Base-by-base conservation (phyloP, 2,888 invertebrate genomes). In the Drosophila histrio region DNA sequence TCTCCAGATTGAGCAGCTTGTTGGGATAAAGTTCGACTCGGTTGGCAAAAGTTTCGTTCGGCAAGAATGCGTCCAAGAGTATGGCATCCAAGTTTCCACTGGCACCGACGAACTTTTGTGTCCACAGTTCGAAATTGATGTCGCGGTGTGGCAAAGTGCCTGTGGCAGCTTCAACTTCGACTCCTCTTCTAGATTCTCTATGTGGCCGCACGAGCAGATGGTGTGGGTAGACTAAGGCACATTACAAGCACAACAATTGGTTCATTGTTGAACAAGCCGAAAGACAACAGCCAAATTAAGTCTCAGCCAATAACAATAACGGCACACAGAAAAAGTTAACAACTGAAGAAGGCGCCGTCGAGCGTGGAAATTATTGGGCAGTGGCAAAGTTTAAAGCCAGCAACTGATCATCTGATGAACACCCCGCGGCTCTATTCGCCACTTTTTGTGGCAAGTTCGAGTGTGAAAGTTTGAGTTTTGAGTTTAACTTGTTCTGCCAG, bases 31-130 rank as follows among this genome's bases (percentile, higher is more conserved):
- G 91, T 90, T 91, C 85, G 73, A 73, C 82, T 52, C 47, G 72
- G 39, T 58, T 61, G 65, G 79, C 78, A 81, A 91, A 91, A 85
- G 79, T 89, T 84, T 80, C 79, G 83, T 89, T 90, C 63, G 85
- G 82, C 72, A 80, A 84, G 81, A 87, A 91, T 68, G 88, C 89
- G 87, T 90, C 84, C 78, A 91, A 78, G 63, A 86, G 81, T 60
- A 89, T 62, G 64, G 90, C 89, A 84, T 90, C 84, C 83, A 88
- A 87, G 89, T 90, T 91, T 72, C 89, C 88, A 67, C 75, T 68
- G 68, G 76, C 74, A 59, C 91, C 91, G 79, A 85, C 86, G 87
- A 88, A 91, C 87, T 91, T 91, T 82, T 91, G 91, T 82, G 91
- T 91, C 91, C 91, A 91, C 80, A 91, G 84, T 77, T 91, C 88